Evolutionary conservation across 1,140 invertebrate species (phyloP), one percentile per base, ranked within the genome.

Genomic region (Pectinophora gossypiella): DNA sequence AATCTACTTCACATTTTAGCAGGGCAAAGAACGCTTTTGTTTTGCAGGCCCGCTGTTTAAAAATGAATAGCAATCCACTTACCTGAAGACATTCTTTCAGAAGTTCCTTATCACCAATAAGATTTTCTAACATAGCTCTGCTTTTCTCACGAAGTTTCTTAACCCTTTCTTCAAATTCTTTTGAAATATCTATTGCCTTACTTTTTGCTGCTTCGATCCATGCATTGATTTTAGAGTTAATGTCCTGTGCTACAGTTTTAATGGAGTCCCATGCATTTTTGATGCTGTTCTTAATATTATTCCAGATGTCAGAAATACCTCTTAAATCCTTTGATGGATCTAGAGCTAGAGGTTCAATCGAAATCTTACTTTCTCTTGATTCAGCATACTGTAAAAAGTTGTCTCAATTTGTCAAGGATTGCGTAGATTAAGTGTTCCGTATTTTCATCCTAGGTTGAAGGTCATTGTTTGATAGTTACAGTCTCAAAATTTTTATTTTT

Each of bases 41-140:
- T n/a, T n/a, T n/a, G n/a, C n/a, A n/a, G n/a, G n/a, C n/a, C n/a
- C n/a, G n/a, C n/a, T n/a, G n/a, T n/a, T n/a, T n/a, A n/a, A n/a
- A n/a, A n/a, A n/a, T n/a, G n/a, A n/a, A n/a, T n/a, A n/a, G n/a
- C n/a, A n/a, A n/a, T n/a, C n/a, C 10, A 54, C 44, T 61, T 62
- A 71, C 68, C 50, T 66, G 19, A 19, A 68, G 18, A 57, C 71
- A 74, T 44, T 61, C 15, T 55, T 64, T 68, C 2, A 69, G 47
- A 43, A 54, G 32, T 43, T 59, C 46, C 1, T 55, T 54, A 6
- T 51, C 59, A 7, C 44, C 50, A 7, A 59, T 49, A 4, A 60
- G 16, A 10, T 55, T 45, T 45, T 59, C 21, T n/a, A 72, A 61
- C 13, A 7, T n/a, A 32, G 27, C 27, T 32, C n/a, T 32, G n/a